These are phyloP conservation scores for Molorchus minor DNA, from an alignment of 2,888 invertebrate genomes.

Conservation along the genomic window DNA sequence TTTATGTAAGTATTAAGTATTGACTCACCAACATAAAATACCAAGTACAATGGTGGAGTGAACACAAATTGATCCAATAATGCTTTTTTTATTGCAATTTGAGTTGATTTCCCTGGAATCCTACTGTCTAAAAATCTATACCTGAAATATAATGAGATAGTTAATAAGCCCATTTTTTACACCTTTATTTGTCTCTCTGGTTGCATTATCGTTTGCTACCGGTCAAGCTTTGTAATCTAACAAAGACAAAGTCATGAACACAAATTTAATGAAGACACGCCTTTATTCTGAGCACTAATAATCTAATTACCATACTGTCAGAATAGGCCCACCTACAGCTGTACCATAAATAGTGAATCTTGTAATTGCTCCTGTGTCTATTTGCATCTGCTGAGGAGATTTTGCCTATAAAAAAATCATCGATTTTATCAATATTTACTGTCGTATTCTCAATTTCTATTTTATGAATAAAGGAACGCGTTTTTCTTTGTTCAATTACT, in stretches of 20 bases:
- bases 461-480: no score
- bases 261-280: no score
- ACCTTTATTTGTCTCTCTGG: no score
- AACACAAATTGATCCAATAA: constrained; percentile 79
- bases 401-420: constrained; percentile 49
- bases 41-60: constrained; percentile 75
- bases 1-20: constrained; percentile 42
- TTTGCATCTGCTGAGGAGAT: constrained; percentile 58
- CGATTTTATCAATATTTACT: no score
- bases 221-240: no score
- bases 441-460: no score
- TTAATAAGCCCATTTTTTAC: no score
- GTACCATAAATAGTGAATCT: constrained; percentile 72
- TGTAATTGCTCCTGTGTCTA: constrained; percentile 66
- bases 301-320: constrained; percentile 69
- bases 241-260: no score
- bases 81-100: constrained; percentile 74
- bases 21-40: constrained; percentile 79
- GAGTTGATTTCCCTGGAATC: constrained; percentile 72
- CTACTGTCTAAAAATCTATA: constrained; percentile 80
- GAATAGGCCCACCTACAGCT: constrained; percentile 68
- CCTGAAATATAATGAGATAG: constrained; percentile 65
- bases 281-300: no score
- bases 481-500: no score
- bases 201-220: no score